Base-by-base conservation (phyloP, 2,113 vertebrate species). In the Vidua chalybeata region DNA sequence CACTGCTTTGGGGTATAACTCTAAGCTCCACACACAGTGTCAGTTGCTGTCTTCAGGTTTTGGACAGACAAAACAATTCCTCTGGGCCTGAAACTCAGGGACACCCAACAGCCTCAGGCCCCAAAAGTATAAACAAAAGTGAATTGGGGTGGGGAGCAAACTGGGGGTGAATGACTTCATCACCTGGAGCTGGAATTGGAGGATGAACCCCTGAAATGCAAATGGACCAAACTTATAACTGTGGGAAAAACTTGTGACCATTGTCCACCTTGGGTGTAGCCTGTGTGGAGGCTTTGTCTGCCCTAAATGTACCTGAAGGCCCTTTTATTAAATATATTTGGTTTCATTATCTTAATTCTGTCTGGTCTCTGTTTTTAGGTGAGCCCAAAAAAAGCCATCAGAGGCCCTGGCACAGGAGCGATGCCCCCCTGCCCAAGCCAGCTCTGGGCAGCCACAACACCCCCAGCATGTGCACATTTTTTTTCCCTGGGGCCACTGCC, bases 11-110 rank as follows among this genome's bases (percentile, higher is more conserved):
- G 8, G 37, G 56, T 8, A 5, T 11, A 39, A 4, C 30, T 27
- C 17, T 20, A 4, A 62, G 1, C 13, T 51, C 22, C 46, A 16
- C 6, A 7, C 0, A 26, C 1, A 62, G 28, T 31, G 12, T 49
- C 6, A 20, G 6, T 12, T 33, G 0, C 16, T 51, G 28, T 33
- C 13, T 33, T 49, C 58, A 41, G 10, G 15, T 20, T 62, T 48
- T 9, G 21, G 15, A 31, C 15, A 76, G 13, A 31, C 11, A 39
- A 8, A 30, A 31, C 7, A 15, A 20, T 62, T 1, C 58, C 28
- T 51, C 28, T 33, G 31, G 41, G 31, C 18, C 41, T 45, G 10
- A 15, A 2, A 26, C 10, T 51, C 22, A 15, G 26, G 46, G 35
- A 3, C 35, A 20, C 12, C 12, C 4, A 3, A 26, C n/a, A 9